These are phyloP conservation scores for Amblyopsis hoosieri DNA, from an alignment of 2,797 vertebrate genomes.

Conservation along the genomic window DNA sequence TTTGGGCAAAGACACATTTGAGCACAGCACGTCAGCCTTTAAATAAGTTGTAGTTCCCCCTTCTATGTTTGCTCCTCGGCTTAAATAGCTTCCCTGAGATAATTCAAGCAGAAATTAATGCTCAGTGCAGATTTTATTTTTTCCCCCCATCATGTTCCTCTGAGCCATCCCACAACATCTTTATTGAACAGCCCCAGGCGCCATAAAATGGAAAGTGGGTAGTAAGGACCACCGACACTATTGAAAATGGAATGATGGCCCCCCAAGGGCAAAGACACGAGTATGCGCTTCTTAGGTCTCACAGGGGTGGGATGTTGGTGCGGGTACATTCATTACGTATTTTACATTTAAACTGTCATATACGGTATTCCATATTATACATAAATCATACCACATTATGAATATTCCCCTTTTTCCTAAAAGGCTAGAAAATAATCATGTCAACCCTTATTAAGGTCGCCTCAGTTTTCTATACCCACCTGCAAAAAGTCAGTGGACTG, in stretches of 20 bases:
- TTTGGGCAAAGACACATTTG: constrained; percentile 42
- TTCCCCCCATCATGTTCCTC: constrained; percentile 51
- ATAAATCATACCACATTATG: too few species aligned
- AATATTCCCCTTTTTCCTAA: too few species aligned
- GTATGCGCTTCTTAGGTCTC: background rate
- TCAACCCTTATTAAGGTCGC: too few species aligned
- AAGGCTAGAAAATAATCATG: too few species aligned
- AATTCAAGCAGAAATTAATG: constrained; percentile 68
- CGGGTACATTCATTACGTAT: too few species aligned
- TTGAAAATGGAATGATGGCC: constrained; percentile 50
- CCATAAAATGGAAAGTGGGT: constrained; percentile 63
- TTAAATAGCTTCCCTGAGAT: constrained; percentile 56
- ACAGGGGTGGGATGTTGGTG: constrained; percentile 20
- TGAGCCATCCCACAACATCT: constrained; percentile 60
- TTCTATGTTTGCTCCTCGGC: constrained; percentile 40
- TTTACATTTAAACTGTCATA: too few species aligned
- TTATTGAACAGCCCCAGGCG: constrained; percentile 67
- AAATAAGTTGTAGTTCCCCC: constrained; percentile 58
- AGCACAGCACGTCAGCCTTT: constrained; percentile 44
- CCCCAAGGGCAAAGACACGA: constrained; percentile 42
- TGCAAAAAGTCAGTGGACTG: too few species aligned
- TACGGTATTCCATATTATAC: too few species aligned
- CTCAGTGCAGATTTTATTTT: constrained; percentile 39
- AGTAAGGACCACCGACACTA: constrained; percentile 57
- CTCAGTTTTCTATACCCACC: too few species aligned